Base-by-base conservation (phyloP, 1,140 invertebrate species). In the Lordiphosa stackelbergi region DNA sequence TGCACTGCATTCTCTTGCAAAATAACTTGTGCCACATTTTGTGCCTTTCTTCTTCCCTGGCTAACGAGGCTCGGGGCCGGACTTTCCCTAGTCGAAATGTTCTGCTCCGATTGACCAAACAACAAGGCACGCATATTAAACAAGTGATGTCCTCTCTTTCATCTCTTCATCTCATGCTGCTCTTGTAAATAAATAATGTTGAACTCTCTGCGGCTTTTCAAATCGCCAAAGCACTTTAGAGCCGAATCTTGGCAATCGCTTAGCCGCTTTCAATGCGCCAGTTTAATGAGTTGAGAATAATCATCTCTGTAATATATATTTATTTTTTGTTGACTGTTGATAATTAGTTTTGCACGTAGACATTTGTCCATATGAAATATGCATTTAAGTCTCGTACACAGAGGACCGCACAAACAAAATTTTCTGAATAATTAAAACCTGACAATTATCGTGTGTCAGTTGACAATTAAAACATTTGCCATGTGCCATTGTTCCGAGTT, bases 41-140 rank as follows among this genome's bases (percentile, higher is more conserved):
- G 13, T 48, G 43, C 51, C 56, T 58, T 65, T 13, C 13, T 56
- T 78, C 54, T 61, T 51, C 40, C 63, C 19, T 16, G 46, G 54
- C 75, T 83, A 81, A 81, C 75, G 72, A 81, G 75, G 71, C 38
- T 46, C 35, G 13, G 38, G 51, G 34, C 31, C 52, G 49, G 70
- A 66, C 64, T 73, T 60, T 55, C 46, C 35, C 63, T 54, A 62
- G 58, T 60, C 57, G 55, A 13, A 22, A 43, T 59, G 74, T 61
- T 79, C 68, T 68, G 77, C 77, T 72, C 57, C 77, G 77, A 81
- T 81, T 81, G 77, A 81, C 77, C 77, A 83, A 69, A 77, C 68
- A 83, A 77, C 77, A 52, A 56, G 72, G 59, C 53, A 60, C 69
- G 77, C 77, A 81, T 81, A 81, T 81, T 77, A 81, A 81, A 58